phyloP scores from a whole-genome alignment of 2,888 invertebrate species.

The Carpatolechia fugitivella region DNA sequence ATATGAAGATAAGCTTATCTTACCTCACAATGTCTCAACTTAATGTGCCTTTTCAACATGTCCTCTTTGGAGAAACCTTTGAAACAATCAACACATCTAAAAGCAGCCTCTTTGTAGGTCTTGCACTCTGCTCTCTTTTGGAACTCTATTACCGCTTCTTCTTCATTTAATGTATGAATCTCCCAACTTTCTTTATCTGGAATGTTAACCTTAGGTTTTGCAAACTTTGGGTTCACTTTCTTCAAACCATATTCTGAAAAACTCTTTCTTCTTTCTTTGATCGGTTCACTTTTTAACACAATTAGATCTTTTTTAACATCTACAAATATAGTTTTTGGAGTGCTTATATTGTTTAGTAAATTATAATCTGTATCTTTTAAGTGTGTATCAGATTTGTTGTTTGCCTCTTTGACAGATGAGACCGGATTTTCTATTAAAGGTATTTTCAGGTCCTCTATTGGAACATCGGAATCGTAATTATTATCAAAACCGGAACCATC shows the following conservation, averaged over 20 bases:
- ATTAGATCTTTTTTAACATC: slow-evolving; percentile 30
- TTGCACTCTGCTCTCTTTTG: slow-evolving; percentile 40
- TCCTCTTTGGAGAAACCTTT: slow-evolving; percentile 62
- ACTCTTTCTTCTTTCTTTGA: slow-evolving; percentile 25
- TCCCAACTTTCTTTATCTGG: slow-evolving; percentile 55
- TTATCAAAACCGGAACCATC: background rate
- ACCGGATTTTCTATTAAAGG: background rate
- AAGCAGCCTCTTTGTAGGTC: slow-evolving; percentile 48
- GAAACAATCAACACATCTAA: slow-evolving; percentile 58
- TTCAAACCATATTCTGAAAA: slow-evolving; percentile 14
- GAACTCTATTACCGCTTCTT: slow-evolving; percentile 57
- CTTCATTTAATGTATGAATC: slow-evolving; percentile 48
- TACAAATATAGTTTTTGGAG: slow-evolving; percentile 32
- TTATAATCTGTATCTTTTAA: background rate
- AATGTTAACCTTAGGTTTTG: slow-evolving; percentile 30
- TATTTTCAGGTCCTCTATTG: background rate
- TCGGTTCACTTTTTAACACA: slow-evolving; percentile 25
- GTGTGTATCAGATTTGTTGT: slow-evolving; percentile 7
- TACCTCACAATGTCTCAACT: slow-evolving; percentile 57
- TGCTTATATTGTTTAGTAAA: slow-evolving; percentile 16
- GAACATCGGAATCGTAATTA: background rate
- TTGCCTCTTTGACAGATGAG: background rate
- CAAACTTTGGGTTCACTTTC: slow-evolving; percentile 15
- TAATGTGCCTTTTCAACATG: slow-evolving; percentile 52
- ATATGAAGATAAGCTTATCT: slow-evolving; percentile 14